These are phyloP conservation scores for Zaprionus inermis DNA, from an alignment of 1,140 invertebrate genomes.

Conservation along the genomic window DNA sequence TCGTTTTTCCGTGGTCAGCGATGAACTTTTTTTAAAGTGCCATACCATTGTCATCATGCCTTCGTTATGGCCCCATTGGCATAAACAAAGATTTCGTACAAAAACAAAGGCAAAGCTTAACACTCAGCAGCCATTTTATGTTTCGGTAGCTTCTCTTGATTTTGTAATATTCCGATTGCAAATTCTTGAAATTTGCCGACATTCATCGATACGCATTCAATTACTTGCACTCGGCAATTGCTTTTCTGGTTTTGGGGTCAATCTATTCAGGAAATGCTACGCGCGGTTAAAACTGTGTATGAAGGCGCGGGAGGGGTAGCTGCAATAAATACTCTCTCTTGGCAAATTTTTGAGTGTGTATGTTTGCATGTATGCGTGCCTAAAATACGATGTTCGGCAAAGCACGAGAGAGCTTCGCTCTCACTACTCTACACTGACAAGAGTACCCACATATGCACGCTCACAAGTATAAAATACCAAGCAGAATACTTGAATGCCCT, in stretches of 20 bases:
- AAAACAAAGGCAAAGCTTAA: slow-evolving; percentile 33
- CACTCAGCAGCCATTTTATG: slow-evolving; percentile 47
- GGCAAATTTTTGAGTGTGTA: not conserved
- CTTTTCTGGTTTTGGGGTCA: slow-evolving; percentile 45
- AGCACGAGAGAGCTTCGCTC: slow-evolving; percentile 35
- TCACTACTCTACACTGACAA: slow-evolving; percentile 30
- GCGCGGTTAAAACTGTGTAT: slow-evolving; percentile 32
- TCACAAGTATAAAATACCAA: not conserved
- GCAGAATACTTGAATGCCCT: not conserved
- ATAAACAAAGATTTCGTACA: slow-evolving; percentile 43
- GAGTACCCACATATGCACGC: not conserved
- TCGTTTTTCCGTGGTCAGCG: slow-evolving; percentile 28
- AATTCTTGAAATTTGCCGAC: slow-evolving; percentile 60
- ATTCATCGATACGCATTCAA: slow-evolving; percentile 72
- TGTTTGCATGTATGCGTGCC: slow-evolving; percentile 16
- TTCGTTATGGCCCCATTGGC: slow-evolving; percentile 73
- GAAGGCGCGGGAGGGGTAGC: slow-evolving; percentile 55
- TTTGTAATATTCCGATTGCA: slow-evolving; percentile 28
- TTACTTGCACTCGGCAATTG: slow-evolving; percentile 54
- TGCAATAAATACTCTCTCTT: slow-evolving; percentile 22
- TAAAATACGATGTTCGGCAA: slow-evolving; percentile 40
- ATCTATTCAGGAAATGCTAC: slow-evolving; percentile 72
- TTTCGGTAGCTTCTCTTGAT: slow-evolving; percentile 15
- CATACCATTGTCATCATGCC: slow-evolving; percentile 49
- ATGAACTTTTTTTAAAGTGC: slow-evolving; percentile 41